These are phyloP conservation scores for Agriopis marginaria DNA, from an alignment of 2,888 invertebrate species.

Conservation along the genomic window DNA sequence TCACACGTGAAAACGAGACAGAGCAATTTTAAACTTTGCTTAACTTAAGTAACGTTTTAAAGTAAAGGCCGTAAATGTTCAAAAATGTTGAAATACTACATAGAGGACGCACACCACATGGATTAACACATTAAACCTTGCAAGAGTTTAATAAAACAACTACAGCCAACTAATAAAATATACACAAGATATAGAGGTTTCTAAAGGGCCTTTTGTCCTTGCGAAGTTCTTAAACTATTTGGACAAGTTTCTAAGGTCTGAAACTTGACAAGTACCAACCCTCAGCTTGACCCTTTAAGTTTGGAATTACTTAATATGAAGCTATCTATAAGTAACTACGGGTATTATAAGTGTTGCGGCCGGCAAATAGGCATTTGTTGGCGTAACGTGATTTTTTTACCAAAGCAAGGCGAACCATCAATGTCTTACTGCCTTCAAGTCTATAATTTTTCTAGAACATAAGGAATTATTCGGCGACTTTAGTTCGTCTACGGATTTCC, in stretches of 20 bases:
- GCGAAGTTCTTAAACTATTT: constrained; percentile 32
- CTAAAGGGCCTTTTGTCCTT: constrained; percentile 27
- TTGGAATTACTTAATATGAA: constrained; percentile 33
- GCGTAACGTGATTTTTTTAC: too few species aligned
- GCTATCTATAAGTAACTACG: constrained; percentile 4
- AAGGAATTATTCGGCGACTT: too few species aligned
- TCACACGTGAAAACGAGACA: too few species aligned
- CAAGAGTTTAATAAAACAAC: not conserved
- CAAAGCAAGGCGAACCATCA: too few species aligned
- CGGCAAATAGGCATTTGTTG: too few species aligned
- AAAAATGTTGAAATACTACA: too few species aligned
- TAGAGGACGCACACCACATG: not conserved
- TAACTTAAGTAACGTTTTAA: too few species aligned
- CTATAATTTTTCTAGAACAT: too few species aligned
- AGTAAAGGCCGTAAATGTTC: too few species aligned
- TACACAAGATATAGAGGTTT: constrained; percentile 21
- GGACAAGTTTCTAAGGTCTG: constrained; percentile 17
- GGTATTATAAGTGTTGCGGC: not conserved
- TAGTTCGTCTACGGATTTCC: too few species aligned
- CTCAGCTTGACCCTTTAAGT: constrained; percentile 27
- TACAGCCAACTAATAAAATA: constrained; percentile 18
- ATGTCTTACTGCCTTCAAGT: too few species aligned
- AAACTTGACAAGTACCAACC: constrained; percentile 28
- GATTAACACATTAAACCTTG: constrained; percentile 2
- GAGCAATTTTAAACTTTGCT: too few species aligned